Percentiles rank a stretch among this genome's conserved stretches.
phyloP scores from a whole-genome alignment of 2,113 vertebrate genomes.

The Rhinoptilus africanus region DNA sequence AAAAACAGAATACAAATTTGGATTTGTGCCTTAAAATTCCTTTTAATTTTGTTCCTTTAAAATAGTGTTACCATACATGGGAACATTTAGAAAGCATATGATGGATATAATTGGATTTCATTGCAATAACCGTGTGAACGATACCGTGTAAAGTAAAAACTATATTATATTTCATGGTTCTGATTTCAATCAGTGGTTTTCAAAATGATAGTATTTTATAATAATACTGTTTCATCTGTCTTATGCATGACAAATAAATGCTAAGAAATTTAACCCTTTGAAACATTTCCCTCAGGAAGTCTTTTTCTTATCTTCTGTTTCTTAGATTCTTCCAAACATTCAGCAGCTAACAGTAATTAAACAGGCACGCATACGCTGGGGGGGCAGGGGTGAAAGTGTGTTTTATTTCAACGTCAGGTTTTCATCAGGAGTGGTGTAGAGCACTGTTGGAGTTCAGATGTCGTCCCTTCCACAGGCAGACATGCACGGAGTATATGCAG shows the following conservation, averaged over 20 bases:
- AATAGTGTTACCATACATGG: background rate
- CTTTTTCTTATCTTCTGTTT: background rate
- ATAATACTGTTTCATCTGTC: background rate
- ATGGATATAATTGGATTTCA: constrained; percentile 28
- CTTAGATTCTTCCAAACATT: background rate
- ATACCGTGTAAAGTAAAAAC: background rate
- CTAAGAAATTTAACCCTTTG: background rate
- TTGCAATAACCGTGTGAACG: background rate
- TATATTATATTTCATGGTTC: constrained; percentile 14
- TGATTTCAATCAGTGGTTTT: constrained; percentile 17
- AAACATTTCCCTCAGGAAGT: background rate
- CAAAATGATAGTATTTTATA: background rate
- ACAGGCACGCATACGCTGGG: accelerated
- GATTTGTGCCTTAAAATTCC: background rate
- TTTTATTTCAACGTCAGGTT: background rate
- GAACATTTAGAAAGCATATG: background rate
- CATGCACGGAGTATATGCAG: background rate
- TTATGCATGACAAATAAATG: background rate
- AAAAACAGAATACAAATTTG: background rate
- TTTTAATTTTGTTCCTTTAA: background rate
- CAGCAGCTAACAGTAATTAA: background rate
- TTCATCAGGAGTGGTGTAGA: background rate
- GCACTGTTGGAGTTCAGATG: background rate
- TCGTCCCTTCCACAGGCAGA: accelerated
- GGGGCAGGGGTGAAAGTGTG: too few relatives aligned